phyloP scores from a whole-genome alignment of 1,140 invertebrate species.

The Calliphora vicina region DNA sequence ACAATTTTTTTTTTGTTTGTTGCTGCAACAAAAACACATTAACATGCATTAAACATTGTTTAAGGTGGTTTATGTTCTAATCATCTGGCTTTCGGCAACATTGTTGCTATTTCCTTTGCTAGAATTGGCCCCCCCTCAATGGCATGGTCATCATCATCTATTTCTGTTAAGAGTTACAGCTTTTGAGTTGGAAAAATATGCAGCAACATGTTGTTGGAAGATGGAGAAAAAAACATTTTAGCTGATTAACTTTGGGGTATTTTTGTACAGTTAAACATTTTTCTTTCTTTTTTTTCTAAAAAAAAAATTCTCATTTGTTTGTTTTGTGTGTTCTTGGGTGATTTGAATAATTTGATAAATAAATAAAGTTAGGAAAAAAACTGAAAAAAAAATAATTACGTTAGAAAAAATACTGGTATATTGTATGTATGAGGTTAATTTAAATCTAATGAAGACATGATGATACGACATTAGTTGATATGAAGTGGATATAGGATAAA shows the following conservation, averaged over 20 bases:
- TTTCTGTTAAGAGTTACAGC: too few relatives aligned
- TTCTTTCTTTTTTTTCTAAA: neutral
- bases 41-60: neutral
- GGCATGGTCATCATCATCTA: too few relatives aligned
- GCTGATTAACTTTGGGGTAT: neutral
- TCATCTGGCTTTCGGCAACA: neutral
- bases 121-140: too few relatives aligned
- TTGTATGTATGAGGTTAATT: too few relatives aligned
- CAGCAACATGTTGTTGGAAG: neutral
- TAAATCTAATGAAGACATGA: too few relatives aligned
- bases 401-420: too few relatives aligned
- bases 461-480: too few relatives aligned
- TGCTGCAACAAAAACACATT: neutral
- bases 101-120: neutral
- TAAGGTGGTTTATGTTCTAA: neutral
- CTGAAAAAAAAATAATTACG: too few relatives aligned
- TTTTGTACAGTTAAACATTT: neutral
- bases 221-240: neutral
- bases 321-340: too few relatives aligned
- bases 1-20: neutral
- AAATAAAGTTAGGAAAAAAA: neutral
- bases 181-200: neutral
- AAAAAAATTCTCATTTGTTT: neutral
- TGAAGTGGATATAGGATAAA: too few relatives aligned
- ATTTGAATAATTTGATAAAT: neutral